These are phyloP conservation scores for Thalassoma bifasciatum DNA, from an alignment of 2,113 vertebrate genomes.

Conservation along the genomic window DNA sequence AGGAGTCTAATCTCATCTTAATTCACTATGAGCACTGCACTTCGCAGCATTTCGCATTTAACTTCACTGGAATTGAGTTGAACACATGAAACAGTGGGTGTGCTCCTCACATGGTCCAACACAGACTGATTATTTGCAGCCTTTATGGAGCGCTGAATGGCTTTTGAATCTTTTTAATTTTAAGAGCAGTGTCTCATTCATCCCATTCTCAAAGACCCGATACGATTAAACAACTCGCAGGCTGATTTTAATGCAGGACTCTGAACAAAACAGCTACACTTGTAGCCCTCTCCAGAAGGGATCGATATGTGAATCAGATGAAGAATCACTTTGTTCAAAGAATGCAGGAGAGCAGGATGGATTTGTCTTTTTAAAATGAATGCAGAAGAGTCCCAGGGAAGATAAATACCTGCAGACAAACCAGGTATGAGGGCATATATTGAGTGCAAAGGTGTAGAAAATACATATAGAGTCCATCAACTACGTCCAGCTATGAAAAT, in stretches of 20 bases:
- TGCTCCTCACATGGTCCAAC: no score
- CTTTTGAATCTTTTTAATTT: conserved; percentile 43
- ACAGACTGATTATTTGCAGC: neutral
- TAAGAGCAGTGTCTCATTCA: conserved; percentile 45
- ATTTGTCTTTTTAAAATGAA: conserved; percentile 55
- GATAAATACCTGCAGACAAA: conserved; percentile 44
- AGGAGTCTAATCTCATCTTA: no score
- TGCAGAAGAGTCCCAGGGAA: conserved; percentile 14
- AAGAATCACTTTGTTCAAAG: conserved; percentile 59
- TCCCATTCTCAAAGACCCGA: conserved; percentile 39
- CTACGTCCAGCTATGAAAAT: conserved; percentile 3
- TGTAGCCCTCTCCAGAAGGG: conserved; percentile 38
- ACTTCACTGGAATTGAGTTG: no score
- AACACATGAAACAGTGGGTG: no score
- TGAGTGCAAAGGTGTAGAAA: conserved; percentile 15
- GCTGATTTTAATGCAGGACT: conserved; percentile 54
- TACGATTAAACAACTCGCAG: conserved; percentile 53
- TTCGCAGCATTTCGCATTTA: no score
- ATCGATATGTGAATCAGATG: conserved; percentile 70
- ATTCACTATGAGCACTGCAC: no score
- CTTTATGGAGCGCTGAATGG: conserved; percentile 7
- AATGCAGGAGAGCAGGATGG: conserved; percentile 19
- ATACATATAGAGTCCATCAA: neutral
- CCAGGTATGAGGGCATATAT: conserved; percentile 9
- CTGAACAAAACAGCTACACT: conserved; percentile 49